Conservation (phyloP, 2,797 vertebrate genomes). For the Hoplostethus atlanticus region DNA sequence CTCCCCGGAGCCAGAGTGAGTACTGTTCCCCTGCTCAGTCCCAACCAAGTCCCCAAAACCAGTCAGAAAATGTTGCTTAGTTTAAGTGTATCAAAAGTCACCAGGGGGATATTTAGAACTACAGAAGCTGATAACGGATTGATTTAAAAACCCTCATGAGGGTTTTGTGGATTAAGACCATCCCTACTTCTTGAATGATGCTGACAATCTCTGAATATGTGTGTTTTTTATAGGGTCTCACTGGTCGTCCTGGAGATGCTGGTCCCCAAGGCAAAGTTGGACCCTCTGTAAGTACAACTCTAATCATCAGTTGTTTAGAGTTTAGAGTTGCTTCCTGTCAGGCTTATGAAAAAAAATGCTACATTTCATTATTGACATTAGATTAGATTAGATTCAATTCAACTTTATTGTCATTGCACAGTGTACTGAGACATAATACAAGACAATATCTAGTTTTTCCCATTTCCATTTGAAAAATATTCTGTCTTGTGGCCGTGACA, state of each 20-base stretch:
- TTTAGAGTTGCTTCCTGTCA: background rate
- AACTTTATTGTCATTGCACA: too few relatives aligned
- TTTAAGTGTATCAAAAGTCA: background rate
- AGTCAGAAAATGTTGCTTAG: background rate
- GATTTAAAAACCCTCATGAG: background rate
- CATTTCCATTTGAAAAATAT: background rate
- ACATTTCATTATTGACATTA: background rate
- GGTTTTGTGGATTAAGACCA: background rate
- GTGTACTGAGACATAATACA: too few relatives aligned
- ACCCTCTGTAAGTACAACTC: conserved; percentile 88
- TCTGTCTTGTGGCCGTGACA: conserved; percentile 63
- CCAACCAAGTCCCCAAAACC: background rate
- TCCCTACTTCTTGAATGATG: background rate
- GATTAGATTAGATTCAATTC: too few relatives aligned
- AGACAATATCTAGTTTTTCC: background rate
- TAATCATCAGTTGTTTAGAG: background rate
- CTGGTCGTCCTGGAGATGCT: conserved; percentile 96
- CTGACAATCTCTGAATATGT: conserved; percentile 26
- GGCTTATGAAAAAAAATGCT: background rate
- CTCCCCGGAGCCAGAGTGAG: conserved; percentile 97
- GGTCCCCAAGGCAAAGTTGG: conserved; percentile 98
- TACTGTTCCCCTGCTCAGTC: conserved; percentile 15
- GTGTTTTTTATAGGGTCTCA: conserved; percentile 89
- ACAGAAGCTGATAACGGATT: background rate
- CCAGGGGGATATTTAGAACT: background rate